These are phyloP conservation scores for Drosophila nr. medialis DNA, from an alignment of 2,888 invertebrate genomes.

Conservation along the genomic window DNA sequence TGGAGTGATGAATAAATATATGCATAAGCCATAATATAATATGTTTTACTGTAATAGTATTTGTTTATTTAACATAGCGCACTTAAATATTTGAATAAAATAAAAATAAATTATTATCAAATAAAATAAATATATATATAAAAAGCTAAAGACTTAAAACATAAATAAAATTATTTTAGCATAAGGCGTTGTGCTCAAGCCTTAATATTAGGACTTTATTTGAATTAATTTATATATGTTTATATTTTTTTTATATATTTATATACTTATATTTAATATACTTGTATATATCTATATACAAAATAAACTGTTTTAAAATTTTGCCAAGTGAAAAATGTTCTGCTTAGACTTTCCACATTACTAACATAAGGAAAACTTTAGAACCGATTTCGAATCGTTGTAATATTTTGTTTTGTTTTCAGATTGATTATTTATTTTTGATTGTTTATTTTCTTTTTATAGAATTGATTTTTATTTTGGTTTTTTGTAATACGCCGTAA, in stretches of 20 bases:
- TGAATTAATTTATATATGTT: not conserved
- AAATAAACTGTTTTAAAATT: not conserved
- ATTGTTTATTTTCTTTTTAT: not conserved
- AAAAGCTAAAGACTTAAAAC: not conserved
- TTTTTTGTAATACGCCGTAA: not conserved
- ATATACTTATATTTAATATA: too few species aligned
- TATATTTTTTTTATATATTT: too few species aligned
- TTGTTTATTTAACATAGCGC: not conserved
- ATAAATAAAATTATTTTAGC: not conserved
- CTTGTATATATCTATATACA: not conserved
- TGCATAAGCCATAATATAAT: not conserved
- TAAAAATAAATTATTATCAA: not conserved
- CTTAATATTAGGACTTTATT: not conserved
- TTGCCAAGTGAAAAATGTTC: not conserved
- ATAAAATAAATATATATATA: not conserved
- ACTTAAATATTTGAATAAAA: not conserved
- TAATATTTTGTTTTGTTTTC: not conserved
- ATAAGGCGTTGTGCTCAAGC: too few species aligned
- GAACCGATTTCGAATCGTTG: not conserved
- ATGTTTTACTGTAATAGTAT: not conserved
- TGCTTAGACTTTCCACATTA: not conserved
- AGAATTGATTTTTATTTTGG: not conserved
- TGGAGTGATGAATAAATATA: not conserved
- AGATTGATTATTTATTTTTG: not conserved
- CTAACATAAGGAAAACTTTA: accelerated